Percentiles rank a stretch among this genome's conserved stretches.
Evolutionary conservation across 64 coral and sea anemone genomes (phyloP).

Genomic region (Dendrophyllia cribrosa): DNA sequence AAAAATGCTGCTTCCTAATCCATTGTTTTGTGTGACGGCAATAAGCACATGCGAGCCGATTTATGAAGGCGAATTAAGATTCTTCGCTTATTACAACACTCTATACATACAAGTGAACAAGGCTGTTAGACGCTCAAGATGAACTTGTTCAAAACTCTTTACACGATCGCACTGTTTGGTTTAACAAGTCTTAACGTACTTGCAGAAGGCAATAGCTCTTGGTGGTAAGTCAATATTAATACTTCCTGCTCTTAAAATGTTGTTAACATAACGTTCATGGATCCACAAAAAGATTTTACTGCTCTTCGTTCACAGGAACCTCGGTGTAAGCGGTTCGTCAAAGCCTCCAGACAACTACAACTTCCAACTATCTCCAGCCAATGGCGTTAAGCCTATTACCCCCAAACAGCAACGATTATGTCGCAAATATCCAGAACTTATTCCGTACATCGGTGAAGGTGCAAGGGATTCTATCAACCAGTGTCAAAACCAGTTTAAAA

Average conservation of each 20-base stretch:
- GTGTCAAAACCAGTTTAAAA: conserved; percentile 84
- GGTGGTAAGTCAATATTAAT: conserved; percentile 13
- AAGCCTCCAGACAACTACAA: conserved; percentile 73
- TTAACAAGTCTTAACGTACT: conserved; percentile 24
- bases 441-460: conserved; percentile 80
- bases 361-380: conserved; percentile 84
- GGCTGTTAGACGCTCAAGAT: conserved; percentile 24
- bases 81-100: conserved; percentile 41
- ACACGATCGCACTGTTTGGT: conserved; percentile 17
- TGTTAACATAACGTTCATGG: not conserved
- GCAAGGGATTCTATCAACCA: conserved; percentile 77
- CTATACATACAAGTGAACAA: conserved; percentile 63
- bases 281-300: not conserved
- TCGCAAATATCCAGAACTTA: conserved; percentile 75
- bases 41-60: conserved; percentile 70
- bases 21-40: conserved; percentile 81
- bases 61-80: conserved; percentile 68
- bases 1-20: conserved; percentile 77
- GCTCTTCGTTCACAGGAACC: conserved; percentile 7
- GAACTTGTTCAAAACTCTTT: conserved; percentile 14
- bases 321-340: conserved; percentile 60
- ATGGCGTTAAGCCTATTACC: conserved; percentile 80
- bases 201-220: conserved; percentile 13
- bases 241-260: conserved; percentile 1
- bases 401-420: conserved; percentile 82